Percentiles rank a stretch among this genome's conserved stretches.
phyloP scores from a whole-genome alignment of 2,888 invertebrate genomes.

The Nemoura dubitans region DNA sequence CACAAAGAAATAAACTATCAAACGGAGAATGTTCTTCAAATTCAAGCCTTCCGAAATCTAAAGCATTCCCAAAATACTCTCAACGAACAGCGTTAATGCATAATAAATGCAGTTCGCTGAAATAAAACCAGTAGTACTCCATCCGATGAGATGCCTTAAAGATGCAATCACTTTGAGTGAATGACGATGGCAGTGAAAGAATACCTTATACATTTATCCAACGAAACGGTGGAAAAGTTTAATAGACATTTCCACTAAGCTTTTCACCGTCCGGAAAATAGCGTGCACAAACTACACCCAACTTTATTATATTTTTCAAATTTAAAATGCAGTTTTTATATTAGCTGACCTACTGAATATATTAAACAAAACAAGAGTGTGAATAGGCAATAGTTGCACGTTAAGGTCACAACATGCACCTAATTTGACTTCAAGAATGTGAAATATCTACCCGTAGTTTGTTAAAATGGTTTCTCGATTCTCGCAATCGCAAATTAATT shows the following conservation, averaged over 20 bases:
- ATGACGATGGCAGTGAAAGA: neutral
- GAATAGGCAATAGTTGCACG: neutral
- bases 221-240: neutral
- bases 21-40: too few species aligned
- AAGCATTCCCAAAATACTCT: neutral
- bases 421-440: too few species aligned
- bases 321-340: too few species aligned
- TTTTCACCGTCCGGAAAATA: neutral
- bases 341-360: neutral
- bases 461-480: too few species aligned
- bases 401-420: neutral
- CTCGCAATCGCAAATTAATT: too few species aligned
- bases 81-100: neutral
- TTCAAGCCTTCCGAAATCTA: too few species aligned
- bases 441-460: too few species aligned
- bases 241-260: neutral
- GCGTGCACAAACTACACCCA: neutral
- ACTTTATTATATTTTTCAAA: neutral
- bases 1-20: too few species aligned
- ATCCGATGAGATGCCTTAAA: neutral
- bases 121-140: neutral
- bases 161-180: slow-evolving; percentile 5
- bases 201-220: neutral
- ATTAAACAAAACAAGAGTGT: neutral
- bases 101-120: neutral